Evolutionary conservation across 2,888 invertebrate species (phyloP).

Genomic region (Acheta domesticus): DNA sequence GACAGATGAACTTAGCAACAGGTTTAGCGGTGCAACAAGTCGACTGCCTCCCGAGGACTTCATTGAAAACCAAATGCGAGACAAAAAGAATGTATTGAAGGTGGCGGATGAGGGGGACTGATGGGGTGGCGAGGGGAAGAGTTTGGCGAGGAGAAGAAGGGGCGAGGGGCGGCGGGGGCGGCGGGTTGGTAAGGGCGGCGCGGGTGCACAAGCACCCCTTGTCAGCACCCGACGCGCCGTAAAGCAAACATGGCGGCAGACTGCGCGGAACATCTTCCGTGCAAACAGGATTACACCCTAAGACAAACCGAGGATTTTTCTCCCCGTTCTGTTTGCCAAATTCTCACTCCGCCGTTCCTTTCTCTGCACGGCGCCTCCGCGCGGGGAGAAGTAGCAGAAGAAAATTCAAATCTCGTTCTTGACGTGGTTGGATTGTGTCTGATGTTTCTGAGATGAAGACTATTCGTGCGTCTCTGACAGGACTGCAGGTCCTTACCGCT

Average conservation of each 20-base stretch:
- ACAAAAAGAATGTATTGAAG: slow-evolving; percentile 2
- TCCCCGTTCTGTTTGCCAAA: slow-evolving; percentile 7
- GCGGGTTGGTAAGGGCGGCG: background rate
- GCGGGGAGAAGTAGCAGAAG: background rate
- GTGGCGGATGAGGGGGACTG: background rate
- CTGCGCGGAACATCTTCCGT: slow-evolving; percentile 2
- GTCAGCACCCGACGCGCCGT: background rate
- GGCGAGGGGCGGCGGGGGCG: background rate
- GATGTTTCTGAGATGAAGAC: background rate
- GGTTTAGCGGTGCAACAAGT: slow-evolving; percentile 5
- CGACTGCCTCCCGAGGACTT: background rate
- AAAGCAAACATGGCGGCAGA: background rate
- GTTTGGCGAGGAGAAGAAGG: background rate
- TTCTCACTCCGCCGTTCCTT: background rate
- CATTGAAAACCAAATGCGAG: slow-evolving; percentile 18
- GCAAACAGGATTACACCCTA: background rate
- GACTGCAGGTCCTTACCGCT: background rate
- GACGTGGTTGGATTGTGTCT: background rate
- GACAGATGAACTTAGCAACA: slow-evolving; percentile 3
- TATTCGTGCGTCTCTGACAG: background rate
- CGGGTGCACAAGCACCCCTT: background rate
- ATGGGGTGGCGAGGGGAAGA: background rate
- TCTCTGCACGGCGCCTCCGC: background rate
- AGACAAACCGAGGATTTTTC: background rate
- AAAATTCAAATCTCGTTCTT: background rate